Conservation (phyloP, 2,888 invertebrate genomes). For the Lymantria dispar region DNA sequence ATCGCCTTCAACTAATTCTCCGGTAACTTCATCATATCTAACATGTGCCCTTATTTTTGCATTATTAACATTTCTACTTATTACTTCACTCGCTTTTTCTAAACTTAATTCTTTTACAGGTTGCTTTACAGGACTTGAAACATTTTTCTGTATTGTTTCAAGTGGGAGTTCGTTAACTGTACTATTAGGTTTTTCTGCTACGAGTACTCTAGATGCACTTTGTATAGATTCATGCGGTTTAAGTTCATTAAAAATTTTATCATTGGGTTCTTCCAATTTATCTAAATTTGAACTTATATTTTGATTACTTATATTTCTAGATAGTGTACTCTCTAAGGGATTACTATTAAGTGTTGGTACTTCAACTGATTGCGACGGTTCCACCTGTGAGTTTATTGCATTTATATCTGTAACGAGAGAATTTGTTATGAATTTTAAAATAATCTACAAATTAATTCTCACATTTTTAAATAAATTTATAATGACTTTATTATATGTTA, state of each 20-base stretch:
- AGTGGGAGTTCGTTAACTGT: constrained; percentile 48
- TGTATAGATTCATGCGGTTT: constrained; percentile 38
- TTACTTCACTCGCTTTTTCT: constrained; percentile 30
- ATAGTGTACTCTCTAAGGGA: constrained; percentile 17
- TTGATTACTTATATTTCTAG: constrained; percentile 27
- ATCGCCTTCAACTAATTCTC: constrained; percentile 63
- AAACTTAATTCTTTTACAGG: constrained; percentile 37
- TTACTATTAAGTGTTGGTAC: constrained; percentile 30
- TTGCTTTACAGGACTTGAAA: constrained; percentile 29
- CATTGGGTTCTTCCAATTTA: constrained; percentile 24
- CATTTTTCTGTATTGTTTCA: constrained; percentile 35
- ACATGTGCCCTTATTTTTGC: constrained; percentile 58
- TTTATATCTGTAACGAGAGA: constrained; percentile 54
- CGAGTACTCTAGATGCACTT: constrained; percentile 68
- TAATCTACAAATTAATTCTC: no score
- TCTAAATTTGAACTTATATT: constrained; percentile 23
- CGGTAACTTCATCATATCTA: constrained; percentile 71
- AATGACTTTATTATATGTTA: no score
- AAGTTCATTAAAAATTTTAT: constrained; percentile 38
- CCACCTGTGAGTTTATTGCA: constrained; percentile 45
- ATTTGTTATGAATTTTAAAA: background rate
- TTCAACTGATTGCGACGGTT: constrained; percentile 23
- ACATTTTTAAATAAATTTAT: no score
- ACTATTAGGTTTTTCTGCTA: constrained; percentile 42
- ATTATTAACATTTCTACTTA: constrained; percentile 40